Conservation (phyloP, 2,113 vertebrate species). For the Passer domesticus region DNA sequence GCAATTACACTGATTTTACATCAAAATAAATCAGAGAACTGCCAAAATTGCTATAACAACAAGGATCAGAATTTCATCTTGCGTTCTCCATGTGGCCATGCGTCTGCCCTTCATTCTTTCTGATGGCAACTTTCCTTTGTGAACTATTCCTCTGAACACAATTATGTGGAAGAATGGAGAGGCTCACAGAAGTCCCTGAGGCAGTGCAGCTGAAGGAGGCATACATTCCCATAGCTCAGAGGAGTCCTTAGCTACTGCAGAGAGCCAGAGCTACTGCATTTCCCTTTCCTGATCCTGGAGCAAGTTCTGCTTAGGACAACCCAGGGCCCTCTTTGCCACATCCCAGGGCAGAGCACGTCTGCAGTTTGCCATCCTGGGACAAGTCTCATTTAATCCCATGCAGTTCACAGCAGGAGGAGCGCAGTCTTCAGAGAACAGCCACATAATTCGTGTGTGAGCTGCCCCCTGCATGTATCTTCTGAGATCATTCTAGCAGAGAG, state of each 20-base stretch:
- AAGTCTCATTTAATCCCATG: neutral
- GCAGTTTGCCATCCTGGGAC: neutral
- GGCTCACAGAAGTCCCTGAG: neutral
- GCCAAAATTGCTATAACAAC: neutral
- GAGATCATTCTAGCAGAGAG: neutral
- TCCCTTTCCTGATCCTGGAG: neutral
- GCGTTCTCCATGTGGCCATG: fast-evolving
- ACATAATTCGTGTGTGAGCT: neutral
- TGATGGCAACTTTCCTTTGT: neutral
- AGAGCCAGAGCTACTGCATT: neutral
- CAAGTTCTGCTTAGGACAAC: neutral
- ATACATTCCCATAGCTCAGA: neutral
- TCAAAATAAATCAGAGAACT: neutral
- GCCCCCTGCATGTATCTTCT: neutral
- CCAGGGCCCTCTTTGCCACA: neutral
- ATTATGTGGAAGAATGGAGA: neutral
- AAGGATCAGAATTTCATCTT: neutral
- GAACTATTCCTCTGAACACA: neutral
- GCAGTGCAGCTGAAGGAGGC: neutral
- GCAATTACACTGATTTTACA: neutral
- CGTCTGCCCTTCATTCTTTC: neutral
- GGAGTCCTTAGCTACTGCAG: neutral
- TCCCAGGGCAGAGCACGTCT: neutral
- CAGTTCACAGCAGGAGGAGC: neutral
- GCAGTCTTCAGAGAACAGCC: neutral